Evolutionary conservation across 2,888 invertebrate species (phyloP).

Genomic region (Oasisia sp.): DNA sequence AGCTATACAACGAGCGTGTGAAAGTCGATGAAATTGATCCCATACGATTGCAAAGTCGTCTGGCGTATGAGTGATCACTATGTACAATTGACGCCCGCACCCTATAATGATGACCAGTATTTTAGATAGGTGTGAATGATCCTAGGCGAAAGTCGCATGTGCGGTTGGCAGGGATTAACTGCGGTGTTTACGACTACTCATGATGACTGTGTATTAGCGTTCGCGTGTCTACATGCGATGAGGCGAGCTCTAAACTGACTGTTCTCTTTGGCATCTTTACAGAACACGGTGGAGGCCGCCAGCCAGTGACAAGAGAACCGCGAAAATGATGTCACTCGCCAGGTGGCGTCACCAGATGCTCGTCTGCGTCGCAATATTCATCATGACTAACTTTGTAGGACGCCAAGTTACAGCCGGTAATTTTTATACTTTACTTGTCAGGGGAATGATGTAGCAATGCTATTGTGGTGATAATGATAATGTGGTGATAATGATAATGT

Average conservation of each 20-base stretch:
- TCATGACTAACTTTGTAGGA: background rate
- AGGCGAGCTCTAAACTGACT: background rate
- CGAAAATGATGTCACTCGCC: background rate
- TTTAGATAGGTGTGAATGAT: background rate
- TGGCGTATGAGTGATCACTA: background rate
- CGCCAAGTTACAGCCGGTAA: conserved; percentile 3
- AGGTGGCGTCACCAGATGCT: background rate
- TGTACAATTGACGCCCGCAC: background rate
- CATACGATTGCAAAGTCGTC: background rate
- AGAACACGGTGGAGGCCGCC: background rate
- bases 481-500: background rate
- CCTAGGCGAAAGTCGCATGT: background rate
- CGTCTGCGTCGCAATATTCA: background rate
- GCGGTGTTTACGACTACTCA: background rate
- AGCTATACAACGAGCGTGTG: background rate
- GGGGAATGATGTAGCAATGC: background rate
- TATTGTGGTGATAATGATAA: background rate
- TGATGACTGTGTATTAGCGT: background rate
- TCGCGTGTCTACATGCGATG: background rate
- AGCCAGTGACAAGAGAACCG: background rate
- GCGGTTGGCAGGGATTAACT: background rate
- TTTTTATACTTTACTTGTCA: background rate
- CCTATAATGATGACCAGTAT: background rate
- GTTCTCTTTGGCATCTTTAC: background rate
- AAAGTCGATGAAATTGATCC: background rate